Evolutionary conservation across 2,888 invertebrate genomes (phyloP).

Genomic region (Digitonthophagus gazella): DNA sequence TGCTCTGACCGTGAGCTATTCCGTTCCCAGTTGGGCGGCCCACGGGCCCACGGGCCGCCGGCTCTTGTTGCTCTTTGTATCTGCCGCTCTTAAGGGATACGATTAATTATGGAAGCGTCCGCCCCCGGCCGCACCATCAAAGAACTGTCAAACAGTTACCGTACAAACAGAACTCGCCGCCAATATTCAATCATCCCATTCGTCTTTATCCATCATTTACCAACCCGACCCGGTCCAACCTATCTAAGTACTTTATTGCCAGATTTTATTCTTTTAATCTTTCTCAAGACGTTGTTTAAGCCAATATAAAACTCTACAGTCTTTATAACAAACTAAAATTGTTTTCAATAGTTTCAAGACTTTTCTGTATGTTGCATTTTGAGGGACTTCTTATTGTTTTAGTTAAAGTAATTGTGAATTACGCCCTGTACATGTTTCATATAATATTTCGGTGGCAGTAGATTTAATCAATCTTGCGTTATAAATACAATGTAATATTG

Average conservation of each 20-base stretch:
- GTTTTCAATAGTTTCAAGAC: too few species aligned
- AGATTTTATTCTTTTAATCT: background rate
- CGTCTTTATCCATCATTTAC: conserved; percentile 16
- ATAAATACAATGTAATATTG: background rate
- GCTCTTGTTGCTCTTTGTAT: conserved; percentile 45
- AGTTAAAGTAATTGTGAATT: too few species aligned
- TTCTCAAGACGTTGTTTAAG: too few species aligned
- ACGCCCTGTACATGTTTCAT: too few species aligned
- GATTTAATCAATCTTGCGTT: too few species aligned
- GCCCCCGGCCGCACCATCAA: conserved; percentile 18
- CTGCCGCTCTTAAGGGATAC: conserved; percentile 48
- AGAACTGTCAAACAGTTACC: conserved; percentile 9
- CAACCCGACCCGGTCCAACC: background rate
- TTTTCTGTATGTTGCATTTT: too few species aligned
- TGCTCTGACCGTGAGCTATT: conserved; percentile 53
- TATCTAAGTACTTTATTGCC: background rate
- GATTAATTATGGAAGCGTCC: conserved; percentile 48
- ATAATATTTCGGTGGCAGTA: too few species aligned
- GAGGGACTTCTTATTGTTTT: too few species aligned
- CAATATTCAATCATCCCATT: conserved; percentile 14
- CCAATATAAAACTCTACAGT: too few species aligned
- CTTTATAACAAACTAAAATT: too few species aligned
- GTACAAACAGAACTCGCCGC: conserved; percentile 12
- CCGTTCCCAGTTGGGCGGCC: conserved; percentile 48
- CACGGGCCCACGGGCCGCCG: conserved; percentile 46